Evolutionary conservation across 2,888 invertebrate species (phyloP).

Genomic region (Trichogramma evanescens): DNA sequence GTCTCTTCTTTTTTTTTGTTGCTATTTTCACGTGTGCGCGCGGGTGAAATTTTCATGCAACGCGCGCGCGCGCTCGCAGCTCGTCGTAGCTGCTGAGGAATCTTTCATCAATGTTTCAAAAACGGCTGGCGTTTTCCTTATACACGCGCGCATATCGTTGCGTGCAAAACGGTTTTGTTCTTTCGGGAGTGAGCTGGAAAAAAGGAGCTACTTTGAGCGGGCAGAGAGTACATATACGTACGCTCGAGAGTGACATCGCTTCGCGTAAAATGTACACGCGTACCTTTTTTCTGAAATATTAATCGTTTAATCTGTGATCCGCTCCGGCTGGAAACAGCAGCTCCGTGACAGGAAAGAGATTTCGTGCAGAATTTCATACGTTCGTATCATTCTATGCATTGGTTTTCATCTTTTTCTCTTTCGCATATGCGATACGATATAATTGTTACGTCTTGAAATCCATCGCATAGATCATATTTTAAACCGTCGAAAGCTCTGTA

Average conservation of each 20-base stretch:
- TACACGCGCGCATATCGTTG: not conserved
- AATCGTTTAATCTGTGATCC: too few relatives aligned
- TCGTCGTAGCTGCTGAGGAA: not conserved
- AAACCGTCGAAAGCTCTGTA: too few relatives aligned
- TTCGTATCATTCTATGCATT: too few relatives aligned
- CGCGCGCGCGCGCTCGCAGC: not conserved
- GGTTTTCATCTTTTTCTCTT: too few relatives aligned
- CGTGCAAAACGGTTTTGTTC: not conserved
- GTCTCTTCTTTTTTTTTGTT: not conserved
- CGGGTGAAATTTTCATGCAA: slow-evolving; percentile 6
- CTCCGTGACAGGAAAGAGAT: not conserved
- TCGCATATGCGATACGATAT: too few relatives aligned
- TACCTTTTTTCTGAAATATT: too few relatives aligned
- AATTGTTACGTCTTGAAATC: too few relatives aligned
- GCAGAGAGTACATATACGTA: not conserved
- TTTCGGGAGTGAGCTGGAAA: not conserved
- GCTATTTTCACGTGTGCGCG: not conserved
- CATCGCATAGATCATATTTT: too few relatives aligned
- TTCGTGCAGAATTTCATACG: too few relatives aligned
- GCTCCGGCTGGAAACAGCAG: not conserved
- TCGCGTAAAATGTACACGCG: too few relatives aligned
- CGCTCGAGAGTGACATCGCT: too few relatives aligned
- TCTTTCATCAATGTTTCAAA: slow-evolving; percentile 13
- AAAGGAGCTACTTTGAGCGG: not conserved
- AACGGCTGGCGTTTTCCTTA: not conserved